Percentiles rank a stretch among this genome's conserved stretches.
phyloP scores from a whole-genome alignment of 2,797 vertebrate species.

The Sternotherus odoratus region DNA sequence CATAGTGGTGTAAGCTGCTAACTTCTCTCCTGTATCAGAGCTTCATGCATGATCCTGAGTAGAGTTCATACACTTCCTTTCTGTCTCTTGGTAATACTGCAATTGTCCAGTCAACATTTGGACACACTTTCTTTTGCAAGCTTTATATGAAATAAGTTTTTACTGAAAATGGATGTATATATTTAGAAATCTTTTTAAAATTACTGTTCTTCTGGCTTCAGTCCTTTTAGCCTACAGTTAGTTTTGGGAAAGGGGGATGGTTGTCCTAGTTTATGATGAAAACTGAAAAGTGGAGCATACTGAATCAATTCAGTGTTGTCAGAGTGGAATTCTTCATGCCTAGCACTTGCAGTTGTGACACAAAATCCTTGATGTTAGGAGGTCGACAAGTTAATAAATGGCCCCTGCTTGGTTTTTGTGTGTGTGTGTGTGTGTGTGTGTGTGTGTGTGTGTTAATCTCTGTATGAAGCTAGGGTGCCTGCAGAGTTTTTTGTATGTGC shows the following conservation, averaged over 20 bases:
- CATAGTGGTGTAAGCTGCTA: neutral
- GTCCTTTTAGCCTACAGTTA: neutral
- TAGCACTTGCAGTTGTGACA: neutral
- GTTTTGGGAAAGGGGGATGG: neutral
- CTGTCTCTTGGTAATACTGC: neutral
- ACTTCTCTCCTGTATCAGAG: neutral
- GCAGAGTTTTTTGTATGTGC: neutral
- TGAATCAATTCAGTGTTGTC: neutral
- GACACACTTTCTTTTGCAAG: neutral
- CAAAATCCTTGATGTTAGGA: conserved; percentile 13
- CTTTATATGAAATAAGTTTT: neutral
- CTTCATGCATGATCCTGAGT: neutral
- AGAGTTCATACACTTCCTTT: neutral
- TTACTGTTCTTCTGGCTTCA: neutral
- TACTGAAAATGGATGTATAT: neutral
- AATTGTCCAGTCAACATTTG: accelerated
- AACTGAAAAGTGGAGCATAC: neutral
- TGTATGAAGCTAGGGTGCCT: neutral
- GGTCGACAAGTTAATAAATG: neutral
- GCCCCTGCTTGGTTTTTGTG: neutral
- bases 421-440: neutral
- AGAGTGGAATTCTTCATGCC: conserved; percentile 23
- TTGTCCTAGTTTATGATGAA: neutral
- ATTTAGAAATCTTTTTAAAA: neutral
- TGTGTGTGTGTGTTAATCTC: neutral